phyloP scores from a whole-genome alignment of 2,797 vertebrate genomes.

The Columba guinea region DNA sequence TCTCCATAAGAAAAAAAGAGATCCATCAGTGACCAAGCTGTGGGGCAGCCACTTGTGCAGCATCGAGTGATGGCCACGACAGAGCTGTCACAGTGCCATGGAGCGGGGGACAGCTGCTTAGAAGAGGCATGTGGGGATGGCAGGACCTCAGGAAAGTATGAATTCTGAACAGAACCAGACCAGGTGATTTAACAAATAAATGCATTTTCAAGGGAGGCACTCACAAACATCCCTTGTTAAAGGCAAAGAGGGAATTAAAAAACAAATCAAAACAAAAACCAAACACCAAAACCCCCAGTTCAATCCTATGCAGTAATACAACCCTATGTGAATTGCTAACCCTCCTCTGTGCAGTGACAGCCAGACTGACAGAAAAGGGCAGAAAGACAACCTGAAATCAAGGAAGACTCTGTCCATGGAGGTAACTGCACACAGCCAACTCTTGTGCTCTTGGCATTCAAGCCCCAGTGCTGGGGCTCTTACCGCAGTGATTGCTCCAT shows the following conservation, averaged over 20 bases:
- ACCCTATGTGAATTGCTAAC: not conserved
- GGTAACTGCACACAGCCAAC: rapidly evolving
- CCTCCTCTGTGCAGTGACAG: not conserved
- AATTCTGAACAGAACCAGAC: not conserved
- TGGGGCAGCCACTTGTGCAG: rapidly evolving
- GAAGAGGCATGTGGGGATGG: not conserved
- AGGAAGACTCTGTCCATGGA: not conserved
- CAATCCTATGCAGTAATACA: not conserved
- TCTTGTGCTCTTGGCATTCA: not conserved
- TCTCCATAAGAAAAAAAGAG: not conserved
- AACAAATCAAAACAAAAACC: too few relatives aligned
- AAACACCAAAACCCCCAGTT: not conserved
- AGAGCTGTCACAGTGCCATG: not conserved
- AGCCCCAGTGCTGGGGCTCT: not conserved
- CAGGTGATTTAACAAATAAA: not conserved
- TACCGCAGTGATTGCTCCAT: not conserved
- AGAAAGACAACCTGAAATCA: not conserved
- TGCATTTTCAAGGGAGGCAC: not conserved
- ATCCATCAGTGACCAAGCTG: rapidly evolving
- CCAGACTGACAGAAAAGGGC: not conserved
- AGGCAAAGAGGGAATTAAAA: not conserved
- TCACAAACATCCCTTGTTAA: not conserved
- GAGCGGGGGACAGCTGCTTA: not conserved
- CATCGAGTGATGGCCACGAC: rapidly evolving
- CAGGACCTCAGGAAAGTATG: not conserved